A percentile compares a stretch with the other conserved stretches of the same genome.
phyloP scores from a whole-genome alignment of 2,113 vertebrate genomes.

The Pandion haliaetus region DNA sequence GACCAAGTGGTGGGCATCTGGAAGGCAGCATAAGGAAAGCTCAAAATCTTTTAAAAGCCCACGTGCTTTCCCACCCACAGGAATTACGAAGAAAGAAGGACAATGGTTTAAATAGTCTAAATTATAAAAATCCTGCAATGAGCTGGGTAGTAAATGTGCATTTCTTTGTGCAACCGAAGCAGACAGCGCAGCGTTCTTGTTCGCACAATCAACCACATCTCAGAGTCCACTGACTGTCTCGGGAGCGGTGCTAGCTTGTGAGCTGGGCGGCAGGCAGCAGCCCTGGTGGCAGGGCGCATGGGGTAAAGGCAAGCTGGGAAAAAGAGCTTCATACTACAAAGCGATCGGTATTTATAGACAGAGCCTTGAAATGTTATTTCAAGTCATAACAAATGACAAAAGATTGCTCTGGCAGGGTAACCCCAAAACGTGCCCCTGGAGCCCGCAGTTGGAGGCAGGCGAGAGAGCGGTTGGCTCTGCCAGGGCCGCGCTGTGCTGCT shows the following conservation, averaged over 20 bases:
- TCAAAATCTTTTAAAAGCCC: background rate
- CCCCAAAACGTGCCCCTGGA: rapidly evolving
- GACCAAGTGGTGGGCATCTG: background rate
- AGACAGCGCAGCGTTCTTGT: background rate
- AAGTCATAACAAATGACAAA: background rate
- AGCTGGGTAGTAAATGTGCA: background rate
- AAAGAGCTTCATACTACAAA: background rate
- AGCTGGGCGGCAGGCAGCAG: background rate
- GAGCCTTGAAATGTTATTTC: background rate
- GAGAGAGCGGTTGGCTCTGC: rapidly evolving
- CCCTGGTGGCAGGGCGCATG: rapidly evolving
- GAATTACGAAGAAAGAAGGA: background rate
- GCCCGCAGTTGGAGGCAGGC: rapidly evolving
- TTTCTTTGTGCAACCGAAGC: background rate
- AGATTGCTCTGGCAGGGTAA: background rate
- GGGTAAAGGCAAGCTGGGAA: background rate
- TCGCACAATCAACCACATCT: background rate
- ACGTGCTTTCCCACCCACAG: background rate
- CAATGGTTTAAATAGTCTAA: background rate
- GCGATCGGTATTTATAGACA: background rate
- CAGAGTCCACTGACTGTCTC: rapidly evolving
- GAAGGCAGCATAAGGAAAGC: background rate
- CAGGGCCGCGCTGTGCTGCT: rapidly evolving
- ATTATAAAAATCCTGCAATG: background rate
- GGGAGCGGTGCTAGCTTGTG: background rate